phyloP scores from a whole-genome alignment of 2,888 invertebrate species.

The Cantharis lateralis region DNA sequence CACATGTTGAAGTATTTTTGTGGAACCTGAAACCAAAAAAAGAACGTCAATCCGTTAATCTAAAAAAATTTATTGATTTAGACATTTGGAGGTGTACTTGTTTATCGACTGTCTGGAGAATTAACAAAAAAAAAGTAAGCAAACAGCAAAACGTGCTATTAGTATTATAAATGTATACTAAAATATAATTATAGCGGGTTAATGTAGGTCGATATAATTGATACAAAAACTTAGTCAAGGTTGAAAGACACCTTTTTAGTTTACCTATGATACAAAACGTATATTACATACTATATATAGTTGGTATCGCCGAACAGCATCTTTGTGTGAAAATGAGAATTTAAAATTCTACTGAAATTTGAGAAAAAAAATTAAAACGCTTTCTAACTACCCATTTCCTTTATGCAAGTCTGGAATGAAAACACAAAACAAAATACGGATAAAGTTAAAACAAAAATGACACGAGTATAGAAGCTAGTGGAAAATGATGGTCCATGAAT shows the following conservation, averaged over 20 bases:
- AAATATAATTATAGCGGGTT: neutral
- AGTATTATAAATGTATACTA: too few species aligned
- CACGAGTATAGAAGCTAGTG: slow-evolving; percentile 16
- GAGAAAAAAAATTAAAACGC: neutral
- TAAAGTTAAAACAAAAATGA: neutral
- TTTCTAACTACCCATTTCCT: neutral
- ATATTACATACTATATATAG: too few species aligned
- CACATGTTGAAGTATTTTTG: neutral
- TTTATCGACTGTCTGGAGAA: neutral
- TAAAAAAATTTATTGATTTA: neutral
- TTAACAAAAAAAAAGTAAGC: neutral
- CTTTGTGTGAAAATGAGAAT: neutral
- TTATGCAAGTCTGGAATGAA: neutral
- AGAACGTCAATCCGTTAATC: neutral
- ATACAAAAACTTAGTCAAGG: neutral
- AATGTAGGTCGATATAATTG: neutral
- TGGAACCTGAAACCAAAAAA: neutral
- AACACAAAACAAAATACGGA: slow-evolving; percentile 13
- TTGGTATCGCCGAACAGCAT: neutral
- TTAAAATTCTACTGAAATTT: neutral
- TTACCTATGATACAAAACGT: neutral
- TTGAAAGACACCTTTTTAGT: neutral
- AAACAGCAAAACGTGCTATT: neutral
- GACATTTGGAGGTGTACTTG: neutral
- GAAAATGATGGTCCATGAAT: slow-evolving; percentile 40